Evolutionary conservation across 1,140 invertebrate genomes (phyloP).

Genomic region (Nymphalis io): DNA sequence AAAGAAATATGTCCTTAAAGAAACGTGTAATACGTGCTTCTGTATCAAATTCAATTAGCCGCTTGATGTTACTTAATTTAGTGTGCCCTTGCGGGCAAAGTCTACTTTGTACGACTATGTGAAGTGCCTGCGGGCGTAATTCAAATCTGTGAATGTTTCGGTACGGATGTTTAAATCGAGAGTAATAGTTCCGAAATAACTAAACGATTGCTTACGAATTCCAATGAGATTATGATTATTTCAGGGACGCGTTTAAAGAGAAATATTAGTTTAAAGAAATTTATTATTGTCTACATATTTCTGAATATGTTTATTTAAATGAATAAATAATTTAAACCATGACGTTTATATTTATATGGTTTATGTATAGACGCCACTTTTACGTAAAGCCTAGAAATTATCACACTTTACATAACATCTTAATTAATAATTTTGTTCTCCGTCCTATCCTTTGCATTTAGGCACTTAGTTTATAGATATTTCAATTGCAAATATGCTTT

Average conservation of each 20-base stretch:
- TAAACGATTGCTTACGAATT: slow-evolving; percentile 11
- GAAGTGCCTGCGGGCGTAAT: slow-evolving; percentile 15
- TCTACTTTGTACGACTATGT: slow-evolving; percentile 21
- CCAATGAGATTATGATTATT: slow-evolving; percentile 10
- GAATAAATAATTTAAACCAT: not conserved
- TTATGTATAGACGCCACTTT: too few relatives aligned
- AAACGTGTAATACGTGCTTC: not conserved
- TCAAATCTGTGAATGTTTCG: not conserved
- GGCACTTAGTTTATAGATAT: too few relatives aligned
- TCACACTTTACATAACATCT: too few relatives aligned
- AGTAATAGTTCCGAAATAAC: slow-evolving; percentile 21
- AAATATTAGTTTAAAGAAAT: not conserved
- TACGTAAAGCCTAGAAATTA: too few relatives aligned
- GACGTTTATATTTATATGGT: not conserved
- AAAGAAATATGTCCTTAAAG: not conserved
- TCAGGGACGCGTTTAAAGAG: not conserved
- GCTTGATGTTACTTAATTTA: slow-evolving; percentile 20
- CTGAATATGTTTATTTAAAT: not conserved
- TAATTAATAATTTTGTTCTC: too few relatives aligned
- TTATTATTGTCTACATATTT: not conserved
- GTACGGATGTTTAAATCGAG: slow-evolving; percentile 9
- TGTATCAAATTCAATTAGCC: not conserved
- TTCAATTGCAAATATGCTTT: too few relatives aligned
- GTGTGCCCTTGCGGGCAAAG: slow-evolving; percentile 10
- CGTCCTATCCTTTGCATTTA: too few relatives aligned